Percentiles rank a stretch among this genome's conserved stretches.
Conservation (phyloP, 2,797 vertebrate genomes). For the Oryzias sinensis region DNA sequence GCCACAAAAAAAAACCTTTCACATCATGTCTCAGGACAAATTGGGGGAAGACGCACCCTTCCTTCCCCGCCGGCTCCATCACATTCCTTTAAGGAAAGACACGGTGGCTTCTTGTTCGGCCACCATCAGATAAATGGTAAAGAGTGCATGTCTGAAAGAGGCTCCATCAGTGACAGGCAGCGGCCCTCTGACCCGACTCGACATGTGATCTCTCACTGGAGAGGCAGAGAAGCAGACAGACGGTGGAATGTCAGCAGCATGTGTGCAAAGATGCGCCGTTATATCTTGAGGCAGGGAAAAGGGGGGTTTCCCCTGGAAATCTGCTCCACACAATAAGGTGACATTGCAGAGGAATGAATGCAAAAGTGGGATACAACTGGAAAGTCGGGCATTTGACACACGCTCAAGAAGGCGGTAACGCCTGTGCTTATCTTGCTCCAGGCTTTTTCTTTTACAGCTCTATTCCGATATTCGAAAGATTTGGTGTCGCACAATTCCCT, state of each 20-base stretch:
- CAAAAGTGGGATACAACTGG: no score
- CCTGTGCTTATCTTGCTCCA: no score
- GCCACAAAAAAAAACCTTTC: no score
- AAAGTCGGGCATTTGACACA: no score
- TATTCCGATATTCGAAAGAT: no score
- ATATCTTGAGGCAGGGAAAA: constrained; percentile 36
- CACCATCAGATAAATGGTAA: constrained; percentile 18
- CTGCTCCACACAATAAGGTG: constrained; percentile 4
- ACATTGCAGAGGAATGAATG: not conserved
- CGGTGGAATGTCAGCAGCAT: constrained; percentile 21
- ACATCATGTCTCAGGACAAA: no score
- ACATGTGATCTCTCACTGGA: constrained; percentile 24
- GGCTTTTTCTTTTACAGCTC: no score
- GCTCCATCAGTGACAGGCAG: constrained; percentile 14
- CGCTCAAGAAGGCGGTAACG: no score
- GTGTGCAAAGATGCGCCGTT: constrained; percentile 33
- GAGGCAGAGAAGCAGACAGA: constrained; percentile 4
- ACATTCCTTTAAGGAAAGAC: constrained; percentile 28
- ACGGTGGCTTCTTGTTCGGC: constrained; percentile 3
- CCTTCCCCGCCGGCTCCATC: constrained; percentile 15
- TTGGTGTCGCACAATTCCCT: no score
- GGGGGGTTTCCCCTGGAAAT: constrained; percentile 2
- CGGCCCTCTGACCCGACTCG: constrained; percentile 37
- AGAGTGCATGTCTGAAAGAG: constrained; percentile 11
- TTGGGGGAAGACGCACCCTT: constrained; percentile 8